Conservation (phyloP, 2,888 invertebrate genomes). For the Lycia hirtaria region DNA sequence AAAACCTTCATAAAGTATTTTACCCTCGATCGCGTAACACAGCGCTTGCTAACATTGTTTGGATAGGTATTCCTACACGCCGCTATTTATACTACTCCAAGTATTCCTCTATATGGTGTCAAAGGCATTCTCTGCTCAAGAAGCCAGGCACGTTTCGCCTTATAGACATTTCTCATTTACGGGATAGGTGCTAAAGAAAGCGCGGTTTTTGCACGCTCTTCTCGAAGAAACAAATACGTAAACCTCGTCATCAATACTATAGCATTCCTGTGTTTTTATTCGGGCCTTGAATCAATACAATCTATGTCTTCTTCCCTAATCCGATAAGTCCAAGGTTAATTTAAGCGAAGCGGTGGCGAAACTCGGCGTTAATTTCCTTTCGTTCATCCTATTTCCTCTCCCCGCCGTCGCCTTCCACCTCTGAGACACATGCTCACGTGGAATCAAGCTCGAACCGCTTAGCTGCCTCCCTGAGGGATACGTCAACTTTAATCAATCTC, state of each 20-base stretch:
- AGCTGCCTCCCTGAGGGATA: conserved; percentile 77
- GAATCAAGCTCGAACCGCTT: conserved; percentile 79
- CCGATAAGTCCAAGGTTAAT: conserved; percentile 48
- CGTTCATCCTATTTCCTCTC: conserved; percentile 73
- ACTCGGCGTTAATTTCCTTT: conserved; percentile 63
- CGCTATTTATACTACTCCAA: conserved; percentile 42
- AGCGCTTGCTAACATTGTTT: conserved; percentile 46
- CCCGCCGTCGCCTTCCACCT: conserved; percentile 83
- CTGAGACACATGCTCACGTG: conserved; percentile 77
- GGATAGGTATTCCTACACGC: conserved; percentile 42
- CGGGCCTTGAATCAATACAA: conserved; percentile 39
- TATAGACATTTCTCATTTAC: conserved; percentile 60
- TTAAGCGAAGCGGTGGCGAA: conserved; percentile 80
- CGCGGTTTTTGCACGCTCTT: conserved; percentile 44
- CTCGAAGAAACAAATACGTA: conserved; percentile 42
- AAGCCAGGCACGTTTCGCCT: conserved; percentile 57
- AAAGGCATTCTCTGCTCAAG: conserved; percentile 58
- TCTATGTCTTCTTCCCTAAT: conserved; percentile 40
- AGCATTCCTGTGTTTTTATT: conserved; percentile 50
- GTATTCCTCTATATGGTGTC: conserved; percentile 53
- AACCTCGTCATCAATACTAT: conserved; percentile 37
- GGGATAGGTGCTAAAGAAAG: conserved; percentile 49
- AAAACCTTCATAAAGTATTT: conserved; percentile 36
- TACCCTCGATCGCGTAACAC: conserved; percentile 40
- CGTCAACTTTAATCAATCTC: conserved; percentile 52